phyloP scores from a whole-genome alignment of 2,113 vertebrate genomes.

The Cololabis saira region DNA sequence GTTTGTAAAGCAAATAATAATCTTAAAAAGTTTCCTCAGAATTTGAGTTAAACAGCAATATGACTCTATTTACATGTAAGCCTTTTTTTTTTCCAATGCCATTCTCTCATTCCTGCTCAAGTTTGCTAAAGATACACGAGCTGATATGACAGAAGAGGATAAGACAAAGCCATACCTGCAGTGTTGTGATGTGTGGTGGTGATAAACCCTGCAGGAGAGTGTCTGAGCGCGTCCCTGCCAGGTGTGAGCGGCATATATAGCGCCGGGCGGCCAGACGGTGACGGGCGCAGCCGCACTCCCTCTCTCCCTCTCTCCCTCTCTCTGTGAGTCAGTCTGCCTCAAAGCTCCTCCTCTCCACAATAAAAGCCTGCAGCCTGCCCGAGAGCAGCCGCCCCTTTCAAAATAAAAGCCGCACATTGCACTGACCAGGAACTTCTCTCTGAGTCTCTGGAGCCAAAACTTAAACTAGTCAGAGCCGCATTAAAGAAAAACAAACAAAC shows the following conservation, averaged over 20 bases:
- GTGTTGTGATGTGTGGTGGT: slow-evolving; percentile 7
- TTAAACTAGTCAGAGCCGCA: neutral
- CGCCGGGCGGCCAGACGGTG: slow-evolving; percentile 64
- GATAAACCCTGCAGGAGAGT: slow-evolving; percentile 61
- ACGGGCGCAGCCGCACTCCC: slow-evolving; percentile 56
- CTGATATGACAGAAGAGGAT: neutral
- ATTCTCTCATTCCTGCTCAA: neutral
- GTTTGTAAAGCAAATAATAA: neutral
- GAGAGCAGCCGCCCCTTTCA: slow-evolving; percentile 41
- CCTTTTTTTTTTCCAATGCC: neutral
- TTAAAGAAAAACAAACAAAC: neutral
- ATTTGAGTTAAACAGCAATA: too few relatives aligned
- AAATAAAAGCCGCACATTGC: slow-evolving; percentile 54
- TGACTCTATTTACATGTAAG: neutral
- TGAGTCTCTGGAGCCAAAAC: neutral
- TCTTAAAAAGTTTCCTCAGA: neutral
- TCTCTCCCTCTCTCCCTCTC: slow-evolving; percentile 21
- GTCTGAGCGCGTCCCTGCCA: slow-evolving; percentile 51
- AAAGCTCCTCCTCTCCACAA: slow-evolving; percentile 65
- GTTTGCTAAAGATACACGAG: neutral
- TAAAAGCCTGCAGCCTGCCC: slow-evolving; percentile 53
- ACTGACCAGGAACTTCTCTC: neutral
- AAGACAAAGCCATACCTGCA: slow-evolving; percentile 64
- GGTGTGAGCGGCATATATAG: slow-evolving; percentile 75
- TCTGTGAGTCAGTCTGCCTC: slow-evolving; percentile 74